These are phyloP conservation scores for Taenioides sp. DNA, from an alignment of 2,797 vertebrate genomes.

Conservation along the genomic window DNA sequence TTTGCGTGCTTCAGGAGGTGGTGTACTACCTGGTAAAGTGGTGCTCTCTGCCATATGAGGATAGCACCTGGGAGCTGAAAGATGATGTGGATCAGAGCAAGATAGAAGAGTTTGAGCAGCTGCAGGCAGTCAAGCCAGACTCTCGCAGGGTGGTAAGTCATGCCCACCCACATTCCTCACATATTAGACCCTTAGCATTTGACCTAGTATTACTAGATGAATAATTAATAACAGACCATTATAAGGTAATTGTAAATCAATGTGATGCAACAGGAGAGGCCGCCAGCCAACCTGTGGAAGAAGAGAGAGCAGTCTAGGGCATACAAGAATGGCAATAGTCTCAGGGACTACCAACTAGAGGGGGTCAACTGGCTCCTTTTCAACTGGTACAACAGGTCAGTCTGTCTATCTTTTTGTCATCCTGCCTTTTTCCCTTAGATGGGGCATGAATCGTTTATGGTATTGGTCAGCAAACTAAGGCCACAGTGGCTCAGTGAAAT, in stretches of 20 bases:
- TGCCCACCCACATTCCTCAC: background rate
- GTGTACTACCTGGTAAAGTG: conserved; percentile 99
- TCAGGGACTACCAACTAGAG: conserved; percentile 99
- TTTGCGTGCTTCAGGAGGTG: conserved; percentile 86
- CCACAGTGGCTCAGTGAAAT: background rate
- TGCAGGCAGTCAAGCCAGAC: conserved; percentile 91
- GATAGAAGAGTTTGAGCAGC: conserved; percentile 97
- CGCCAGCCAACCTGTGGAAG: conserved; percentile 93
- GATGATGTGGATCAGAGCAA: conserved; percentile 98
- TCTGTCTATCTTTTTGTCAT: conserved; percentile 29
- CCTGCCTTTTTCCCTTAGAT: background rate
- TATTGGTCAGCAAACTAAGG: background rate
- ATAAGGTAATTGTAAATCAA: background rate
- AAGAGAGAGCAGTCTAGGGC: conserved; percentile 94
- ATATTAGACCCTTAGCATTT: conserved; percentile 5
- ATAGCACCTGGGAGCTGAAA: conserved; percentile 99
- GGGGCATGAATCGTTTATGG: background rate
- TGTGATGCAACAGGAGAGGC: conserved; percentile 83
- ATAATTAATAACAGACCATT: background rate
- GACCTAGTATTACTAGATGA: background rate
- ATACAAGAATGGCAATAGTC: conserved; percentile 95
- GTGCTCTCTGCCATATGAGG: conserved; percentile 98
- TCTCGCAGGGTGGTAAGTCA: conserved; percentile 86
- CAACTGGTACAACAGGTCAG: conserved; percentile 99
- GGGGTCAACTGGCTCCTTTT: conserved; percentile 99